Evolutionary conservation across 2,797 vertebrate genomes (phyloP), one percentile per base, ranked within the genome.

Genomic region (Rhincodon typus): DNA sequence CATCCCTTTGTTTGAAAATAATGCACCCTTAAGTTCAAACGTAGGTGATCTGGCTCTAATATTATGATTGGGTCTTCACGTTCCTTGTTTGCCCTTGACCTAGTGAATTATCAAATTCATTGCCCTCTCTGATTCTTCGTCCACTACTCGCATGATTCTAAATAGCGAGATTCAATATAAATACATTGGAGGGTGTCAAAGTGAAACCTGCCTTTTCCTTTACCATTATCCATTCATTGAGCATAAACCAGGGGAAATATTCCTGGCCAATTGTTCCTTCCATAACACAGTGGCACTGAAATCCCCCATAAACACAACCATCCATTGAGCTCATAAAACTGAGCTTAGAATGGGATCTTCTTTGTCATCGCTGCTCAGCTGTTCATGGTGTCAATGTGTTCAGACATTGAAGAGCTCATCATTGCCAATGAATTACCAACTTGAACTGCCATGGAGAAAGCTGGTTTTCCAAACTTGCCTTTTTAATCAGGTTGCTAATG

Each of bases 401-500:
- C 19, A 50, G 42, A 25, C 17, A 21, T 25, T 8, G 46, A 86
- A 21, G 23, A 50, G 82, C 17, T 25, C 82, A 23, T 86, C 82
- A 86, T 19, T 86, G 84, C 0, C 46, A 21, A 4, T 86, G 19
- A 50, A 25, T 5, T 23, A 62, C 57, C 12, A 12, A 62, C 74
- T 38, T 86, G 42, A 50, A n/a, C 34, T 13, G 30, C 79, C n/a
- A 42, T 42, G 86, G 53, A 27, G 86, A 57, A 88, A 57, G 25
- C 17, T 23, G 10, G 25, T 13, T 23, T 13, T 88, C 50, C 50
- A 57, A 30, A 15, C 25, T 30, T 91, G 6, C 15, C 53, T 66
- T 8, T 19, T 0, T 93, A 67, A 67, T 3, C 19, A 77, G 17
- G 46, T 19, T 94, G 95, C 70, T 96, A 15, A 96, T 96, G 88